phyloP scores from a whole-genome alignment of 2,888 invertebrate species.

The Microplitis manilae region DNA sequence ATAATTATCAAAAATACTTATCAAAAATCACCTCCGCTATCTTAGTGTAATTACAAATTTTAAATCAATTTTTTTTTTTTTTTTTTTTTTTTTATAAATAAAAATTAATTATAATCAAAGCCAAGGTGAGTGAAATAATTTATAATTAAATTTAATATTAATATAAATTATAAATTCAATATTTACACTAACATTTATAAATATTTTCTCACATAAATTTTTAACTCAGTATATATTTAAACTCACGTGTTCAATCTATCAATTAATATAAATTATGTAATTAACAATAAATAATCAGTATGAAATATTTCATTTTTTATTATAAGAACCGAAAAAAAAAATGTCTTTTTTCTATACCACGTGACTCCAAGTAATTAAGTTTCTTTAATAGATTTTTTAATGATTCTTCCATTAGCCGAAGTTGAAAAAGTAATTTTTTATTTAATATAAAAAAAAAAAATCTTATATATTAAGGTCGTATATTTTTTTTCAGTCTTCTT shows the following conservation, averaged over 20 bases:
- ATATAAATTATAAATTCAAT: background rate
- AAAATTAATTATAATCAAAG: background rate
- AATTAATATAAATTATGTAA: background rate
- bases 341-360: background rate
- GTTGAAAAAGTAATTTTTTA: background rate
- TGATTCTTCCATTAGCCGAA: background rate
- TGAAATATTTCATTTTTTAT: background rate
- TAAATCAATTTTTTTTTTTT: too few species aligned
- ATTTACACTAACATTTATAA: background rate
- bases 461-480: background rate
- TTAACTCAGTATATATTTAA: background rate
- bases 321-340: background rate
- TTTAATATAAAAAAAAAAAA: background rate
- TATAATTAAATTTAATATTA: background rate
- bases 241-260: background rate
- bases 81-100: too few species aligned
- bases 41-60: too few species aligned
- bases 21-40: too few species aligned
- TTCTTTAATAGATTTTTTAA: background rate
- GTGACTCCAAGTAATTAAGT: background rate
- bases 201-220: background rate
- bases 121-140: background rate
- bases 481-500: background rate
- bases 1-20: background rate
- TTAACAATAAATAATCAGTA: background rate